Conservation (phyloP, 2,113 vertebrate species). For the Brachyhypopomus gauderio region DNA sequence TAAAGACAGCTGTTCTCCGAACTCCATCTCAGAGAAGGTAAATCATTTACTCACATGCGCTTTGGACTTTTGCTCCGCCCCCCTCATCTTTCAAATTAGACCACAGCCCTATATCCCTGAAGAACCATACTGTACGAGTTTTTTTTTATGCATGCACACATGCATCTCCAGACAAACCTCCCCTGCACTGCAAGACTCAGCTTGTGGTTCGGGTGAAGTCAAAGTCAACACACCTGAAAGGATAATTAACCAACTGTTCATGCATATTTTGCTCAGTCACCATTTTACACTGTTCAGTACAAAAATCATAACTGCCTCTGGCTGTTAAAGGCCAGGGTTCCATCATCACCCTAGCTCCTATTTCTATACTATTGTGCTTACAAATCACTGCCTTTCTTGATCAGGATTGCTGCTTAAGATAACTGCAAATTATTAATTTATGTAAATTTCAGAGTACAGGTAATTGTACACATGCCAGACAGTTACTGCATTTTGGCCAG, state of each 20-base stretch:
- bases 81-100: conserved; percentile 1
- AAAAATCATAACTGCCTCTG: background rate
- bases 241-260: background rate
- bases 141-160: background rate
- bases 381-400: too few species aligned
- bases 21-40: conserved; percentile 8
- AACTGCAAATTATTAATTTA: too few species aligned
- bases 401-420: too few species aligned
- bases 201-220: conserved; percentile 13
- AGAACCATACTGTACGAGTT: background rate
- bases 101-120: background rate
- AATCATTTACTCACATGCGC: conserved; percentile 25
- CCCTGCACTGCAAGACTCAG: background rate
- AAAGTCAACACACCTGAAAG: background rate
- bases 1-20: background rate
- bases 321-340: background rate
- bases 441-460: too few species aligned
- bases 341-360: too few species aligned
- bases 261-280: background rate
- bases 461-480: too few species aligned
- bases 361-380: too few species aligned
- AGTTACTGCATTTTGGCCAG: too few species aligned
- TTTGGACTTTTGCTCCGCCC: conserved; percentile 30
- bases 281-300: too few species aligned
- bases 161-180: background rate